Percentiles rank a stretch among this genome's conserved stretches.
phyloP scores from a whole-genome alignment of 2,888 invertebrate genomes.

The Tortricodes alternella region DNA sequence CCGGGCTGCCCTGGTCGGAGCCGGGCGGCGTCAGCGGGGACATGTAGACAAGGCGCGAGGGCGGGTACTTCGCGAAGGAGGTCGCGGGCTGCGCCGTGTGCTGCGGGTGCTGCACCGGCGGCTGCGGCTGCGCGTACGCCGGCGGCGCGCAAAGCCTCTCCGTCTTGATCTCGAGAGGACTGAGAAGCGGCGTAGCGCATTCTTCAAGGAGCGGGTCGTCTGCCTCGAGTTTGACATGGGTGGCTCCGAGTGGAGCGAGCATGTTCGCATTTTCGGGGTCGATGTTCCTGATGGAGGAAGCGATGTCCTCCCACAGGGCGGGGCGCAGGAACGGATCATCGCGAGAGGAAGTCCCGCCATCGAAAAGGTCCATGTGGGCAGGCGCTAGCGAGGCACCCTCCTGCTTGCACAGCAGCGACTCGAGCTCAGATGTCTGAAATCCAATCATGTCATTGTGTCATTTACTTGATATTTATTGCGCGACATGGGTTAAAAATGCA shows the following conservation, averaged over 20 bases:
- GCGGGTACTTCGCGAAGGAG: constrained; percentile 72
- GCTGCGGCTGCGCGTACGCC: constrained; percentile 61
- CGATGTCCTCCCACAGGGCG: constrained; percentile 95
- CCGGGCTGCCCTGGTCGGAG: constrained; percentile 93
- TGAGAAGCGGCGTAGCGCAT: constrained; percentile 87
- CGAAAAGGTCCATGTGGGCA: constrained; percentile 83
- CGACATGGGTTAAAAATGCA: no score
- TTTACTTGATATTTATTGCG: neutral
- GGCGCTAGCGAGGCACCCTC: constrained; percentile 85
- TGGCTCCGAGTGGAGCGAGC: constrained; percentile 86
- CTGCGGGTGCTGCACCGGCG: constrained; percentile 49
- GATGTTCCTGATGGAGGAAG: constrained; percentile 94
- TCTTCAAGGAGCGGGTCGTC: constrained; percentile 83
- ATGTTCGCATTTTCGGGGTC: constrained; percentile 95
- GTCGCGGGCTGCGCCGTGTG: constrained; percentile 61
- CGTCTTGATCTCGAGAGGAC: constrained; percentile 91
- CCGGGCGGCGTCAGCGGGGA: constrained; percentile 94
- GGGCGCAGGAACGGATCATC: constrained; percentile 95
- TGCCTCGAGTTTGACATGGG: constrained; percentile 91
- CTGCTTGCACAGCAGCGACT: constrained; percentile 90
- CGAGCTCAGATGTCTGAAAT: constrained; percentile 89
- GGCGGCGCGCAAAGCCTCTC: constrained; percentile 86
- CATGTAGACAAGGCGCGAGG: constrained; percentile 85
- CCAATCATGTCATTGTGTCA: constrained; percentile 37
- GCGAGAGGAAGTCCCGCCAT: constrained; percentile 81